Evolutionary conservation across 2,888 invertebrate species (phyloP).

Genomic region (Tetragnatha montana): DNA sequence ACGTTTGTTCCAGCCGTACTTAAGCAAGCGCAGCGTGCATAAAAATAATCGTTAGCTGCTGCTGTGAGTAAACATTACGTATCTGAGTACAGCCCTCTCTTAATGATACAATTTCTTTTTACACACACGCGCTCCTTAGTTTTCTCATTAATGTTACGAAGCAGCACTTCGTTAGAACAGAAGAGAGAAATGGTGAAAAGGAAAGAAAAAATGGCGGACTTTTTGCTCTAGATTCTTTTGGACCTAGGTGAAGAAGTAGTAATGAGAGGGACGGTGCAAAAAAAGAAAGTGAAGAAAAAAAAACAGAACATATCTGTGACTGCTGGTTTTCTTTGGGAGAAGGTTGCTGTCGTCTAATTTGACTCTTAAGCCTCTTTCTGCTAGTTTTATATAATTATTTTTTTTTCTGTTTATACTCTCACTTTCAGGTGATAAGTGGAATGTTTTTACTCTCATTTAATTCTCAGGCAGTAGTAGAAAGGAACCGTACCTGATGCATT

Average conservation of each 20-base stretch:
- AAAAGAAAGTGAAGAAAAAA: not conserved
- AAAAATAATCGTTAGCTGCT: not conserved
- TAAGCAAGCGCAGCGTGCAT: not conserved
- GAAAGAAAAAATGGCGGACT: not conserved
- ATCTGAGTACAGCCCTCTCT: not conserved
- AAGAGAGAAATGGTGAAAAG: not conserved
- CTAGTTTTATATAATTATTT: not conserved
- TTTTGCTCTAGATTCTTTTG: not conserved
- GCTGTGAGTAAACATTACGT: not conserved
- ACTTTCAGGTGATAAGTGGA: not conserved
- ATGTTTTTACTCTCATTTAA: not conserved
- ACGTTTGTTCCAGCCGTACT: not conserved
- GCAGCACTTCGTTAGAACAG: not conserved
- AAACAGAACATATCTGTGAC: not conserved
- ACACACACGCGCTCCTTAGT: not conserved
- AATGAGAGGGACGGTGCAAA: not conserved
- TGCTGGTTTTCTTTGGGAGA: not conserved
- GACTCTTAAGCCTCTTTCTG: not conserved
- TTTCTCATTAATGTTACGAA: not conserved
- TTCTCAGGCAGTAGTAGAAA: not conserved
- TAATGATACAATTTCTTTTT: slow-evolving; percentile 1
- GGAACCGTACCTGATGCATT: not conserved
- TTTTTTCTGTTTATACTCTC: not conserved
- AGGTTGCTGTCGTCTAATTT: not conserved
- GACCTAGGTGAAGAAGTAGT: not conserved